Percentiles rank a stretch among this genome's conserved stretches.
Evolutionary conservation across 2,113 vertebrate species (phyloP).

Genomic region (Cephalopholis sonnerati): DNA sequence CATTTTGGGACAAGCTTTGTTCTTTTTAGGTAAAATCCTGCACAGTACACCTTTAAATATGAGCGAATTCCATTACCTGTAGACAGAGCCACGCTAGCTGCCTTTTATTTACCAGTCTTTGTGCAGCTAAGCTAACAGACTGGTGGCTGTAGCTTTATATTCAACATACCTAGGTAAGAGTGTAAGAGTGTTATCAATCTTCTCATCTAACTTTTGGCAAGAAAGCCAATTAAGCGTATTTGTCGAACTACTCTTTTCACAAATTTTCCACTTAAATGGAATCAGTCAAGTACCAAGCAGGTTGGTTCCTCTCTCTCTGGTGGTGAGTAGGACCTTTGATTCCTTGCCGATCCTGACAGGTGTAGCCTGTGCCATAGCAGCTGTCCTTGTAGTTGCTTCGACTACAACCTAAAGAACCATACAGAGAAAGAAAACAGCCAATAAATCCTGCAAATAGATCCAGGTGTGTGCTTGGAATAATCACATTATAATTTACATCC

Average conservation of each 20-base stretch:
- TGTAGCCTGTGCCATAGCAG: conserved; percentile 71
- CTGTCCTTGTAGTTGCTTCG: conserved; percentile 78
- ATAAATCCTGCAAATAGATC: conserved; percentile 4
- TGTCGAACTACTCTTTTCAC: not conserved
- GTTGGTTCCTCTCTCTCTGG: conserved; percentile 89
- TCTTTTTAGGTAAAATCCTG: no score
- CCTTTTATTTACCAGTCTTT: no score
- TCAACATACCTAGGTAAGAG: not conserved
- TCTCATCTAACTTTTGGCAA: not conserved
- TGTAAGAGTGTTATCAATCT: not conserved
- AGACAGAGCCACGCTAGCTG: no score
- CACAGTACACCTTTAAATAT: no score
- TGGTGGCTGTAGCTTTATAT: not conserved
- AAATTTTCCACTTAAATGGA: not conserved
- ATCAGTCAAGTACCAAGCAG: conserved; percentile 87
- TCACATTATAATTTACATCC: conserved; percentile 18
- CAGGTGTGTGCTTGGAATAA: conserved; percentile 15
- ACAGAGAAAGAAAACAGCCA: not conserved
- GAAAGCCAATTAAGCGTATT: not conserved
- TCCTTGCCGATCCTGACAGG: conserved; percentile 76
- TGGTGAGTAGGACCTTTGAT: conserved; percentile 86
- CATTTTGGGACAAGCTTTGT: no score
- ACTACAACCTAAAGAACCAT: conserved; percentile 83
- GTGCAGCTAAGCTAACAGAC: conserved; percentile 17
- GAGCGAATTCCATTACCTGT: no score